Percentiles rank a stretch among this genome's conserved stretches.
Conservation (phyloP, 92 coral and sea anemone genomes). For the Paragorgia papillata region DNA sequence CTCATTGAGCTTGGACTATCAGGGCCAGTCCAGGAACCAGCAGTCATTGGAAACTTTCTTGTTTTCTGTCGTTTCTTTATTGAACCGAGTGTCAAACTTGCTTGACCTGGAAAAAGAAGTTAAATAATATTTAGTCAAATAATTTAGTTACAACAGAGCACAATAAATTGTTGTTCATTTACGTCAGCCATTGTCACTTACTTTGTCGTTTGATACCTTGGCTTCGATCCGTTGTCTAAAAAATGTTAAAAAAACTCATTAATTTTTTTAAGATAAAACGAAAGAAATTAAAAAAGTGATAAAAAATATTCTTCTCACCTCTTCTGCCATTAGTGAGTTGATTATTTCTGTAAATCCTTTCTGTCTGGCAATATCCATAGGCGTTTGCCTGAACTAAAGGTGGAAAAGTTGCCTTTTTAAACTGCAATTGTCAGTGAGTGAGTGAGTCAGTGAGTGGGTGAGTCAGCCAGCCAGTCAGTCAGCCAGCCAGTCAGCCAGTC, state of each 20-base stretch:
- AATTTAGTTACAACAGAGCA: too few species aligned
- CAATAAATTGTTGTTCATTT: constrained; percentile 9
- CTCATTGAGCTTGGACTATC: constrained; percentile 71
- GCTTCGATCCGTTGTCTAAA: constrained; percentile 51
- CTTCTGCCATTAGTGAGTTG: constrained; percentile 73
- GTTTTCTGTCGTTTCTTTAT: constrained; percentile 91
- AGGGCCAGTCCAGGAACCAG: constrained; percentile 97
- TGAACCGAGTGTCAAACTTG: constrained; percentile 71
- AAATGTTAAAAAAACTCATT: constrained; percentile 5
- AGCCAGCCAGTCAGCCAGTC: too few species aligned
- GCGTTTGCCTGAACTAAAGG: constrained; percentile 82
- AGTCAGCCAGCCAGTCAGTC: too few species aligned
- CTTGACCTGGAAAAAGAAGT: constrained; percentile 76
- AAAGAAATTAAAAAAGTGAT: background rate
- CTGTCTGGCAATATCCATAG: constrained; percentile 83
- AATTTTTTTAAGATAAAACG: too few species aligned
- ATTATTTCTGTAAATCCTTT: constrained; percentile 71
- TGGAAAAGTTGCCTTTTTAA: too few species aligned
- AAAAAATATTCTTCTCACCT: too few species aligned
- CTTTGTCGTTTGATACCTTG: constrained; percentile 66
- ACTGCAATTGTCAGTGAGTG: background rate
- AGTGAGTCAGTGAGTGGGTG: too few species aligned
- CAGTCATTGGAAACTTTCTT: constrained; percentile 96
- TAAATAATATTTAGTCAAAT: too few species aligned
- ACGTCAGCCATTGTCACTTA: background rate